phyloP scores from a whole-genome alignment of 2,113 vertebrate species.

The Oenanthe oenanthe region DNA sequence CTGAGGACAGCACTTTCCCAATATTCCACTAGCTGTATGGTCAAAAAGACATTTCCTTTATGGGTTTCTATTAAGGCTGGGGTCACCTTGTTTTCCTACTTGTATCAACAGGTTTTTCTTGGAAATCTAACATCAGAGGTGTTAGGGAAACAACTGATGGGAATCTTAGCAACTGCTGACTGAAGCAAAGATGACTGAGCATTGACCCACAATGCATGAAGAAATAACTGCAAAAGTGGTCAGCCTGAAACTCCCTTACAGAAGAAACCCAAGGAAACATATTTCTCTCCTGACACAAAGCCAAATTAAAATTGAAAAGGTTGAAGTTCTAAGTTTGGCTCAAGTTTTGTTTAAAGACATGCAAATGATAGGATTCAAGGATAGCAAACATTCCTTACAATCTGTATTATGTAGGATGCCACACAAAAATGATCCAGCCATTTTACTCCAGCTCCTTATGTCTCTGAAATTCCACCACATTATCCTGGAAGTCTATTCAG shows the following conservation, averaged over 20 bases:
- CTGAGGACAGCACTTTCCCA: not conserved
- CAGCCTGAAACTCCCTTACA: not conserved
- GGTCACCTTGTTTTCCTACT: not conserved
- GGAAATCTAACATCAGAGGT: not conserved
- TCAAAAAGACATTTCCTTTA: not conserved
- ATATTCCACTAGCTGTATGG: not conserved
- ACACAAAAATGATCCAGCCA: not conserved
- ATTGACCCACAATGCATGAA: not conserved
- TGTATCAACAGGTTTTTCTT: not conserved
- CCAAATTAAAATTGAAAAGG: not conserved
- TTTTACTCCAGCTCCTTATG: not conserved
- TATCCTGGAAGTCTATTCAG: not conserved
- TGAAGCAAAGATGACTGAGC: not conserved
- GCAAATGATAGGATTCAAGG: not conserved
- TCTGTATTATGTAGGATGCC: not conserved
- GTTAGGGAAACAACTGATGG: not conserved
- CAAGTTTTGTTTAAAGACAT: not conserved
- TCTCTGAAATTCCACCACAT: not conserved
- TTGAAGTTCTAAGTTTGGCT: not conserved
- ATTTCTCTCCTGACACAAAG: not conserved
- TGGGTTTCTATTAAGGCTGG: not conserved
- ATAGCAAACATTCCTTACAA: not conserved
- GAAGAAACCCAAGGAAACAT: not conserved
- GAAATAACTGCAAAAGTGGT: not conserved
- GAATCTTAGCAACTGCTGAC: constrained; percentile 16